Evolutionary conservation across 2,113 vertebrate genomes (phyloP).

Genomic region (Phalacrocorax carbo): DNA sequence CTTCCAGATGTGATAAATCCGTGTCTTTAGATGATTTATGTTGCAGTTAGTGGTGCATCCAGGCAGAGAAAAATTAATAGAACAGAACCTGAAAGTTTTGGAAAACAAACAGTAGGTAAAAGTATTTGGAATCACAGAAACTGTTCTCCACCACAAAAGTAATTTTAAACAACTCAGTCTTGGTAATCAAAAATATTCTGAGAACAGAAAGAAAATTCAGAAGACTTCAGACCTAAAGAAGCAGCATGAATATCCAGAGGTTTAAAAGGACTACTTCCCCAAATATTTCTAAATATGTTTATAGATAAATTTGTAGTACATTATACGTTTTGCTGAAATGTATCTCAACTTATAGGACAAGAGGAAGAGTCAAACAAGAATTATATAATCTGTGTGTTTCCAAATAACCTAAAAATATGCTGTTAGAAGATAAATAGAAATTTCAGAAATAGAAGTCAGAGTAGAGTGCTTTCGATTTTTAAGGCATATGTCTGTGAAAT

Average conservation of each 20-base stretch:
- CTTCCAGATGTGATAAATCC: slow-evolving; percentile 23
- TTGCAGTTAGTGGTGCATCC: slow-evolving; percentile 22
- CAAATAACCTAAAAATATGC: not conserved
- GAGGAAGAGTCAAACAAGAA: not conserved
- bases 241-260: not conserved
- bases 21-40: slow-evolving; percentile 21
- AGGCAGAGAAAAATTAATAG: slow-evolving; percentile 35
- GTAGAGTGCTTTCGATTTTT: not conserved
- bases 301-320: not conserved
- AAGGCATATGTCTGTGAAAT: not conserved
- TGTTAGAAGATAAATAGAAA: not conserved
- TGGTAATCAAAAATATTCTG: not conserved
- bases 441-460: slow-evolving; percentile 8
- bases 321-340: not conserved
- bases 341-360: not conserved
- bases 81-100: not conserved
- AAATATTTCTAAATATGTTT: not conserved
- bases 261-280: not conserved
- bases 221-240: not conserved
- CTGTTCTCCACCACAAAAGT: not conserved
- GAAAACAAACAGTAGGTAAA: not conserved
- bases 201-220: not conserved
- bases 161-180: not conserved
- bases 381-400: not conserved
- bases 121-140: not conserved